Base-by-base conservation (phyloP, 1,140 invertebrate genomes). In the Leptinotarsa texana region DNA sequence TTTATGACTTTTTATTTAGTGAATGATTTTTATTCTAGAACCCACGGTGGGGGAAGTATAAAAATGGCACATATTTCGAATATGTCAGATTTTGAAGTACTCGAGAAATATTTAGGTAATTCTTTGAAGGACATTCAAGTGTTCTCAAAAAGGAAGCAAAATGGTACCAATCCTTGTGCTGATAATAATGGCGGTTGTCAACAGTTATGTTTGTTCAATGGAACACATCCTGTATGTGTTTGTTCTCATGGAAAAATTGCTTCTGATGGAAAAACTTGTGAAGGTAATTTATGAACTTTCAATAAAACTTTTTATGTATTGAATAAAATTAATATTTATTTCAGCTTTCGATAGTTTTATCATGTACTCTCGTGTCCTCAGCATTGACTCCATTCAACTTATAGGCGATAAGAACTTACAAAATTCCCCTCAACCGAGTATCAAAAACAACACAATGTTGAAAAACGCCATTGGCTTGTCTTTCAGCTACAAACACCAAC, bases 381-480 rank as follows among this genome's bases (percentile, higher is more conserved):
- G 90, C 76, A 92, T 95, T 70, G 93, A 94, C 78, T 93, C 91
- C 76, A 89, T 94, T 3, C 91, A 94, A 79, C 89, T 95, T 82
- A 89, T 94, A 79, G 88, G 87, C 57, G 90, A 93, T 80, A 90
- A 91, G 42, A 87, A 88, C 13, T 88, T 93, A 76, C 89, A 91
- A 70, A 95, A 95, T 82, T 88, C 93, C 42, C 94, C 95, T 0
- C 91, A 93, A 75, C 89, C 90, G 51, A 87, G 89, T n/a, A 94
- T 96, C 47, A 88, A 91, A 74, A 90, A 93, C 78, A 88, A 88
- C 70, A 88, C 90, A 3, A 84, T 91, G 73, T 93, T 96, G 88
- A 87, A 92, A 63, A 96, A 96, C 86, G 94, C 94, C 4, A 95
- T 96, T 80, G 94, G 93, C 42, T 87, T 97, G 6, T 89, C 93